phyloP scores from a whole-genome alignment of 2,888 invertebrate genomes.

The Lomographa bimaculata region DNA sequence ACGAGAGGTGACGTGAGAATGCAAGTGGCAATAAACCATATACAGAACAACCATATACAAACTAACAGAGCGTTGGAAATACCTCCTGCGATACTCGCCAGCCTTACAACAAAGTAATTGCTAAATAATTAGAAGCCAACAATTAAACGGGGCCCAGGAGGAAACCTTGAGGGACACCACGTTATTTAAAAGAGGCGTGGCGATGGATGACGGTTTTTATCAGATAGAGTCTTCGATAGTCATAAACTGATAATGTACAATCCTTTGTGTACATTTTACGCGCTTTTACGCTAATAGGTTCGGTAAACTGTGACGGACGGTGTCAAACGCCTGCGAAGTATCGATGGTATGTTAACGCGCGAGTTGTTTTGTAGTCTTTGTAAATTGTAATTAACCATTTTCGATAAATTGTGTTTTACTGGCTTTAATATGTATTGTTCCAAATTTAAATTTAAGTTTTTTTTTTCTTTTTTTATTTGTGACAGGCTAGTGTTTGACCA shows the following conservation, averaged over 20 bases:
- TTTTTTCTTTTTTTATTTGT: too few species aligned
- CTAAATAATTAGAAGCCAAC: slow-evolving; percentile 26
- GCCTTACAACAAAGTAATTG: slow-evolving; percentile 34
- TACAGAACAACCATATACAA: too few species aligned
- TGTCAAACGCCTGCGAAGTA: slow-evolving; percentile 30
- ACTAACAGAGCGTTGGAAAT: slow-evolving; percentile 1
- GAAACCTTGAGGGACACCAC: slow-evolving; percentile 42
- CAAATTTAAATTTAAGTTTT: too few species aligned
- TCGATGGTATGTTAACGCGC: slow-evolving; percentile 5
- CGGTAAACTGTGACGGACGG: slow-evolving; percentile 26
- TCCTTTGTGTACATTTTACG: slow-evolving; percentile 28
- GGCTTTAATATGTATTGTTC: too few species aligned
- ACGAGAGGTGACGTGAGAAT: not conserved
- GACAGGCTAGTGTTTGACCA: too few species aligned
- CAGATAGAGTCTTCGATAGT: slow-evolving; percentile 40
- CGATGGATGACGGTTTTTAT: slow-evolving; percentile 38
- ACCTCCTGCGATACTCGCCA: slow-evolving; percentile 6
- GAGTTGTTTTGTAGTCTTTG: slow-evolving; percentile 5
- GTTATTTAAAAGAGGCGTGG: slow-evolving; percentile 41
- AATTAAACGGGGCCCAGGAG: slow-evolving; percentile 37
- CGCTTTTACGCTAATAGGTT: slow-evolving; percentile 52
- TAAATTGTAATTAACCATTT: too few species aligned
- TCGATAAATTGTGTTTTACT: too few species aligned
- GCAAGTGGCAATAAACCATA: not conserved
- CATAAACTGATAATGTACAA: slow-evolving; percentile 49